Conservation (phyloP, 2,888 invertebrate genomes). For the Agrilus mali region DNA sequence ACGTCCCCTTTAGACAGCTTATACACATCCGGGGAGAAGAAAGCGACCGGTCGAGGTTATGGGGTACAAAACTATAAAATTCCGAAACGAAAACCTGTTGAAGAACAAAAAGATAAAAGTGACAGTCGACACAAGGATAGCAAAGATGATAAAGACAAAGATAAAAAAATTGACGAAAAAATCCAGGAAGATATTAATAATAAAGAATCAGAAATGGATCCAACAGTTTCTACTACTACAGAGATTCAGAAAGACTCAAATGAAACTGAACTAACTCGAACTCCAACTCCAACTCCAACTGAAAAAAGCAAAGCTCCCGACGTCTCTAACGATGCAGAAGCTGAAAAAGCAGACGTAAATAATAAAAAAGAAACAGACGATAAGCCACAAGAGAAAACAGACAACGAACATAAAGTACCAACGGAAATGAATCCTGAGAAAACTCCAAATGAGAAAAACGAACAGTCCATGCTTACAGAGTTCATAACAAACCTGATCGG, state of each 20-base stretch:
- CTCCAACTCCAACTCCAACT: too few relatives aligned
- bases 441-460: conserved; percentile 8
- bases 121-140: conserved; percentile 15
- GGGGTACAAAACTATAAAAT: conserved; percentile 41
- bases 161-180: conserved; percentile 3
- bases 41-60: conserved; percentile 34
- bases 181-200: conserved; percentile 3
- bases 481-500: conserved; percentile 22
- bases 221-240: conserved; percentile 2
- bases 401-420: neutral
- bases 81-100: conserved; percentile 34
- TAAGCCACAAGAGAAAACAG: neutral
- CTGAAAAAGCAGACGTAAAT: neutral
- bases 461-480: conserved; percentile 21
- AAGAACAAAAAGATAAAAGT: conserved; percentile 34
- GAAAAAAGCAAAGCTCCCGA: conserved; percentile 3
- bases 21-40: conserved; percentile 31
- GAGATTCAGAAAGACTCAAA: conserved; percentile 4
- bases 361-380: neutral
- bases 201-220: conserved; percentile 1
- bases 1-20: conserved; percentile 37
- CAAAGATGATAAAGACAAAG: neutral
- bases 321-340: neutral
- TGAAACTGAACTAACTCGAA: neutral
- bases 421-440: neutral